Evolutionary conservation across 2,888 invertebrate genomes (phyloP).

Genomic region (Meandrusa payeni): DNA sequence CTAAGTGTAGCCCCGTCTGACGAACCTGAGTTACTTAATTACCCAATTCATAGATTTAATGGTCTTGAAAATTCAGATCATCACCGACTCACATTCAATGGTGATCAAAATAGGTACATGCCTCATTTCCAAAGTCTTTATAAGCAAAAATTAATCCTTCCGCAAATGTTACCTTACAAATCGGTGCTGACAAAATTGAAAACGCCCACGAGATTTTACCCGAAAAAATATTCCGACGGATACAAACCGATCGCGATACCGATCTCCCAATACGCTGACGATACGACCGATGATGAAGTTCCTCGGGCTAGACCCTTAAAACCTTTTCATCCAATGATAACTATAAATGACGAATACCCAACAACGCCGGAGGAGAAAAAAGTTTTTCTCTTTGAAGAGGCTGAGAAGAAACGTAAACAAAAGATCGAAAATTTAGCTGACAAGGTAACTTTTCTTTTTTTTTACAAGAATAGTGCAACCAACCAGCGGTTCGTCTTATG

Average conservation of each 20-base stretch:
- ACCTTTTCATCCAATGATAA: constrained; percentile 56
- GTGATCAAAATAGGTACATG: constrained; percentile 3
- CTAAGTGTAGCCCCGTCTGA: constrained; percentile 58
- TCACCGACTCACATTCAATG: constrained; percentile 1
- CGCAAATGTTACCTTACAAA: constrained; percentile 46
- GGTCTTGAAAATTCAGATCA: constrained; percentile 4
- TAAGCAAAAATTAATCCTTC: constrained; percentile 41
- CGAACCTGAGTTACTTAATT: constrained; percentile 62
- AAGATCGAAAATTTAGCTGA: constrained; percentile 47
- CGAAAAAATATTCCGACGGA: constrained; percentile 79
- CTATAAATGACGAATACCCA: constrained; percentile 45
- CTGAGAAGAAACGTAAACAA: constrained; percentile 72
- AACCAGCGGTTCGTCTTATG: no score
- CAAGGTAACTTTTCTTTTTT: no score
- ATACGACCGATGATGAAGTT: constrained; percentile 46
- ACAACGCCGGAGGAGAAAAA: constrained; percentile 55
- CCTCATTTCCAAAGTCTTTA: constrained; percentile 10
- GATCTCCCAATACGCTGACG: constrained; percentile 52
- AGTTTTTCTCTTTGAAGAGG: constrained; percentile 67
- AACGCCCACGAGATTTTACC: constrained; percentile 77
- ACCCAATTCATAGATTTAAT: no score
- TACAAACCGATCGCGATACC: constrained; percentile 72
- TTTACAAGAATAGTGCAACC: no score
- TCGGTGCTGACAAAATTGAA: constrained; percentile 49
- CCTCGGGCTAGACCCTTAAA: constrained; percentile 68